Evolutionary conservation across 1,140 invertebrate genomes (phyloP), one percentile per base, ranked within the genome.

Genomic region (Plodia interpunctella): DNA sequence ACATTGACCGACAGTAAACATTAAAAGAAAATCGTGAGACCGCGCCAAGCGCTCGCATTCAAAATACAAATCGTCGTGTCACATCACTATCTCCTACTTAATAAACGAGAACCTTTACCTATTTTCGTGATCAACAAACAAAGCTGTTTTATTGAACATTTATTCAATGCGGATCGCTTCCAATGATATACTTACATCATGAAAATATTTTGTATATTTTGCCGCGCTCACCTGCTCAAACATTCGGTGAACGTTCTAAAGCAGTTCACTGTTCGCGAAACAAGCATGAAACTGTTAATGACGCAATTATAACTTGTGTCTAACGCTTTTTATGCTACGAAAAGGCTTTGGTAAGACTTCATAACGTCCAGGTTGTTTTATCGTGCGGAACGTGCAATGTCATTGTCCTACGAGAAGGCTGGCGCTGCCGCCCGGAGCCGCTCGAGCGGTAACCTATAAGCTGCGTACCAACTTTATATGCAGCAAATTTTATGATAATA

Each of bases 381-480:
- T 85, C 74, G 82, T 80, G 80, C 81, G 78, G 81, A 83, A 88
- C 83, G 77, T 71, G 74, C 74, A 70, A 80, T 86, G 83, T 88
- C 83, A 88, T 86, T 86, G 85, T 88, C 83, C 85, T 83, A 73
- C 62, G 66, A 73, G 67, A 25, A 21, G 51, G 51, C 62, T 70
- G 66, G 65, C 62, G 13, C n/a, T 15, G 2, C 13, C 38, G 15
- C 38, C 38, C 38, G 13, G 38, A 44, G 10, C 15, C 38, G 38
- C 38, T 44, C 38, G 38, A 44, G 13, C 38, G 13, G 15, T 15
- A 15, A 44, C 0, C 15, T 25, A 44, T 6, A 9, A 44, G 30
- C 30, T 32, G 11, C 30, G 1, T n/a, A 10, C 13, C 35, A 44
- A n/a, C 38, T 44, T 44, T n/a, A 44, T 44, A 44, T n/a, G 1